These are phyloP conservation scores for Poeciliopsis occidentalis DNA, from an alignment of 2,113 vertebrate species.

Conservation along the genomic window DNA sequence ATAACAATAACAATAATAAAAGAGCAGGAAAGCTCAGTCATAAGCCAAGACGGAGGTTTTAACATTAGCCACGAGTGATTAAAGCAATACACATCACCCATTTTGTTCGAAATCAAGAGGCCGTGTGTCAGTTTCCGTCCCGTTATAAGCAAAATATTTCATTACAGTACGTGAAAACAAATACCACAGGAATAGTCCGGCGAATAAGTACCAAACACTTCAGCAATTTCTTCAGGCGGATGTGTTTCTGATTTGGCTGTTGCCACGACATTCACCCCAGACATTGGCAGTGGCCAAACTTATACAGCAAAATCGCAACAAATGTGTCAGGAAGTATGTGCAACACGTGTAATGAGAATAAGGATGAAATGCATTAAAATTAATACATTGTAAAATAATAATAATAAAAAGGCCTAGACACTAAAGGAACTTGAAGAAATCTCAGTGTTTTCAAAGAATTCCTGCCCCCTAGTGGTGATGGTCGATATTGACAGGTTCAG, in stretches of 20 bases:
- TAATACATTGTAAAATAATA: not conserved
- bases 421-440: not conserved
- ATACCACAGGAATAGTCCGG: not conserved
- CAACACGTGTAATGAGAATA: not conserved
- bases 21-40: conserved; percentile 15
- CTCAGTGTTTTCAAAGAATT: not conserved
- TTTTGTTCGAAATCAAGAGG: conserved; percentile 49
- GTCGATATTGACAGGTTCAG: not conserved
- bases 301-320: not conserved
- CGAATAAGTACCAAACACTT: not conserved
- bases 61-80: conserved; percentile 48
- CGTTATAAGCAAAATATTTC: not conserved
- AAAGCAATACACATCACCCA: conserved; percentile 4
- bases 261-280: not conserved
- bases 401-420: no score
- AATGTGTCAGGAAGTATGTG: not conserved
- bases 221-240: no score
- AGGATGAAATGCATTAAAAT: no score
- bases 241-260: not conserved
- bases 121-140: not conserved
- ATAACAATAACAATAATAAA: not conserved
- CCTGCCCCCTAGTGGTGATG: not conserved
- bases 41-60: conserved; percentile 7
- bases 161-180: conserved; percentile 20
- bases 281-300: not conserved